These are phyloP conservation scores for Fragum sueziense DNA, from an alignment of 2,888 invertebrate genomes.

Conservation along the genomic window DNA sequence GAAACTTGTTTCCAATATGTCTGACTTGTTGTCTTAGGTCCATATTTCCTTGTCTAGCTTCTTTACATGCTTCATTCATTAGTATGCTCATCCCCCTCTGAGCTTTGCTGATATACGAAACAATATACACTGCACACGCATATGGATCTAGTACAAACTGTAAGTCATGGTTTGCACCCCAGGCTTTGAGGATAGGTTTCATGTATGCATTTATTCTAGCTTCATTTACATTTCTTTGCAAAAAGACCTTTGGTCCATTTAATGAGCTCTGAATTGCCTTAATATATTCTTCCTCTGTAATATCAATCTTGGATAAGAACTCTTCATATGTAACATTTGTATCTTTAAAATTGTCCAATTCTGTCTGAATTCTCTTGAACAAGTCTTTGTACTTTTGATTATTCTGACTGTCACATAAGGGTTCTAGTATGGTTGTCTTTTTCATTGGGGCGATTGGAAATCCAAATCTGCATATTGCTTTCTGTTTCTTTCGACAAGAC, in stretches of 20 bases:
- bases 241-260: conserved; percentile 34
- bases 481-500: conserved; percentile 21
- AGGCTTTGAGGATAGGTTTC: conserved; percentile 19
- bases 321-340: too few species aligned
- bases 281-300: too few species aligned
- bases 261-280: conserved; percentile 30
- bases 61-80: conserved; percentile 50
- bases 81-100: conserved; percentile 63
- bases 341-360: too few species aligned
- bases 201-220: conserved; percentile 46
- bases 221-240: conserved; percentile 33
- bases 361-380: too few species aligned
- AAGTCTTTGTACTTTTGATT: too few species aligned
- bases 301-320: too few species aligned
- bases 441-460: conserved; percentile 54
- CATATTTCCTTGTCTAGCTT: conserved; percentile 51
- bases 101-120: conserved; percentile 59
- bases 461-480: conserved; percentile 49
- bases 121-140: conserved; percentile 63
- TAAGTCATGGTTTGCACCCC: conserved; percentile 55
- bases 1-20: conserved; percentile 65
- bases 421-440: conserved; percentile 38
- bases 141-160: conserved; percentile 56
- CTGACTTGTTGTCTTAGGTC: conserved; percentile 50
- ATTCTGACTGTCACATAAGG: too few species aligned